Evolutionary conservation across 2,888 invertebrate genomes (phyloP), one percentile per base, ranked within the genome.

Genomic region (Eilema sororculum): DNA sequence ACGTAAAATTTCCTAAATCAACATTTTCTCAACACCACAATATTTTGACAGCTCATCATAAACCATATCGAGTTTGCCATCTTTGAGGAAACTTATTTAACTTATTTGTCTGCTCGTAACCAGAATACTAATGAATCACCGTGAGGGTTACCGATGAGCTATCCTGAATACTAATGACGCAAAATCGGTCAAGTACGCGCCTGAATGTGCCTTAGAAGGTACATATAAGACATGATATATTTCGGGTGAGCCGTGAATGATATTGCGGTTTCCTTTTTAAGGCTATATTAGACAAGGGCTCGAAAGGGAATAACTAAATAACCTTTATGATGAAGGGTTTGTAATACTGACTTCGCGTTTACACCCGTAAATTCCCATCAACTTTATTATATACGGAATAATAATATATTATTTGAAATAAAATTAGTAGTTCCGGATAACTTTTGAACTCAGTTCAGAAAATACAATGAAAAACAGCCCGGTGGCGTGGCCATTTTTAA

Each of bases 51-150:
- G 67, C 77, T 79, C 72, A 79, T 79, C 74, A 68, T 73, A 72
- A 78, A 68, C 74, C 78, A 74, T 74, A 65, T 69, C 66, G 74
- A 77, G 73, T 80, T 30, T 70, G 76, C 69, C 69, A 81, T 79
- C 79, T 74, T 69, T 56, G 41, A 63, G 46, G 57, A 75, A 80
- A 81, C 76, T 81, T 80, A 67, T 81, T 80, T 81, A 78, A 75
- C 75, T 81, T 81, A 81, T 80, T 80, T 81, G 79, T 79, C 74
- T 73, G 58, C 56, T 57, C 72, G 68, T 56, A 37, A 20, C 8
- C 67, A 52, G 80, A 75, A 80, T 80, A 79, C 68, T 67, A 75
- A 79, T 77, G 71, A 13, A 46, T 57, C 46, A 62, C 62, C 52
- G 68, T 69, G 75, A 73, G 72, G 68, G 70, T 64, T 73, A 68